Conservation (phyloP, 2,113 vertebrate genomes). For the Malurus alboscapulatus region DNA sequence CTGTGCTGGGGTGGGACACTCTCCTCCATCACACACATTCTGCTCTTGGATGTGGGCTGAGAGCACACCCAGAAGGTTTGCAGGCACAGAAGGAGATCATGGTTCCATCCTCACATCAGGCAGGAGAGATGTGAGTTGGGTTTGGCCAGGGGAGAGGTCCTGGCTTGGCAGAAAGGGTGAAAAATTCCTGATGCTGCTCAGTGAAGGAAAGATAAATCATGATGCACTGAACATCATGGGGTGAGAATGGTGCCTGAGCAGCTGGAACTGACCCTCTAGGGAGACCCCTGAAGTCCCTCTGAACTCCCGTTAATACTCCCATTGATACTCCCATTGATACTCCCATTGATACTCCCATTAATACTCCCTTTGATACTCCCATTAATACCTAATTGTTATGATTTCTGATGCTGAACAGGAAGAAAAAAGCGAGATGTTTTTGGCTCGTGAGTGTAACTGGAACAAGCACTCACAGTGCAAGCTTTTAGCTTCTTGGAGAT, state of each 20-base stretch:
- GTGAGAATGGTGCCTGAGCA: background rate
- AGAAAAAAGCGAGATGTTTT: slow-evolving; percentile 5
- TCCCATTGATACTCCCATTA: background rate
- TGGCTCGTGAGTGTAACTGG: background rate
- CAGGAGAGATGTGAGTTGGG: background rate
- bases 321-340: background rate
- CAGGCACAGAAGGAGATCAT: background rate
- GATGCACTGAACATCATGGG: background rate
- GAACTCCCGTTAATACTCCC: background rate
- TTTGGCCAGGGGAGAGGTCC: background rate
- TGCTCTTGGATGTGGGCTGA: background rate
- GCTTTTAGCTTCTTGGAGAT: slow-evolving; percentile 22
- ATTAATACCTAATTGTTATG: background rate
- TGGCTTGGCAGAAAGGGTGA: background rate
- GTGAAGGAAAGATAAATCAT: background rate
- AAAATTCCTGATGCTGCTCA: background rate
- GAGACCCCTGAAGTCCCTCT: background rate
- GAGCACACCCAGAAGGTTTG: background rate
- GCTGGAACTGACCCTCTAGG: background rate
- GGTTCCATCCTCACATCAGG: background rate
- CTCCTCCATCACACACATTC: background rate
- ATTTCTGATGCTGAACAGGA: background rate
- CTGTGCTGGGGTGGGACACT: background rate
- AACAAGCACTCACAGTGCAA: slow-evolving; percentile 11
- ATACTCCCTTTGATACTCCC: background rate